Evolutionary conservation across 92 coral and sea anemone genomes (phyloP).

Genomic region (Heliopora coerulea): DNA sequence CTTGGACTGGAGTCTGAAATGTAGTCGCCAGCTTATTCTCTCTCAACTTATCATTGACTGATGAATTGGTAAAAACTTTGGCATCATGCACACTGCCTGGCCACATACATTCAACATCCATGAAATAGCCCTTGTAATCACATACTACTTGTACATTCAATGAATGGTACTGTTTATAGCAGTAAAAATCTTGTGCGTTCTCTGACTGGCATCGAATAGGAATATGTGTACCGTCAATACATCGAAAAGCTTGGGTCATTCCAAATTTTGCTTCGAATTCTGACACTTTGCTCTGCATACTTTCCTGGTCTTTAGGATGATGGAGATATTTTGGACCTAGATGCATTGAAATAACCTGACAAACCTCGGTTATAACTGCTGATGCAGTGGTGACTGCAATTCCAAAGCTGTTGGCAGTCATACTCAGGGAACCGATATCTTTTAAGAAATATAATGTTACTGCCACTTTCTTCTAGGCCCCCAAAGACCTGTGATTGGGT

Average conservation of each 20-base stretch:
- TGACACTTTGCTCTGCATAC: too few relatives aligned
- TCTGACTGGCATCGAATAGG: constrained; percentile 46
- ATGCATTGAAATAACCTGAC: constrained; percentile 44
- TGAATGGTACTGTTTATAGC: constrained; percentile 50
- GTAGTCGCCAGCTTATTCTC: constrained; percentile 26
- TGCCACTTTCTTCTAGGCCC: constrained; percentile 55
- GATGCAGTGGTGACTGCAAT: constrained; percentile 51
- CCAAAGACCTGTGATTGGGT: constrained; percentile 50
- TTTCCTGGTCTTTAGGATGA: too few relatives aligned
- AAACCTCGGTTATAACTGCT: constrained; percentile 53
- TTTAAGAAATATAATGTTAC: constrained; percentile 50
- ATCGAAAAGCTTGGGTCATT: constrained; percentile 58
- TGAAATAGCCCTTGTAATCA: constrained; percentile 43
- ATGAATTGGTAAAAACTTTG: constrained; percentile 48
- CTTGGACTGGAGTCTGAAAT: constrained; percentile 27
- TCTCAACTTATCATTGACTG: constrained; percentile 39
- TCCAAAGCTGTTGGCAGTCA: constrained; percentile 68
- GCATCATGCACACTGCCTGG: constrained; percentile 51
- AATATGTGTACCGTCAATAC: constrained; percentile 56
- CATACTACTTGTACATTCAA: constrained; percentile 35
- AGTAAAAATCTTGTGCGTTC: constrained; percentile 54
- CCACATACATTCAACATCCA: constrained; percentile 55
- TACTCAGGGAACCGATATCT: constrained; percentile 57
- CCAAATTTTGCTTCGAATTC: too few relatives aligned
- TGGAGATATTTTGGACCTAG: constrained; percentile 52